phyloP scores from a whole-genome alignment of 1,140 invertebrate species.

The Pygmarrhopalites habei region DNA sequence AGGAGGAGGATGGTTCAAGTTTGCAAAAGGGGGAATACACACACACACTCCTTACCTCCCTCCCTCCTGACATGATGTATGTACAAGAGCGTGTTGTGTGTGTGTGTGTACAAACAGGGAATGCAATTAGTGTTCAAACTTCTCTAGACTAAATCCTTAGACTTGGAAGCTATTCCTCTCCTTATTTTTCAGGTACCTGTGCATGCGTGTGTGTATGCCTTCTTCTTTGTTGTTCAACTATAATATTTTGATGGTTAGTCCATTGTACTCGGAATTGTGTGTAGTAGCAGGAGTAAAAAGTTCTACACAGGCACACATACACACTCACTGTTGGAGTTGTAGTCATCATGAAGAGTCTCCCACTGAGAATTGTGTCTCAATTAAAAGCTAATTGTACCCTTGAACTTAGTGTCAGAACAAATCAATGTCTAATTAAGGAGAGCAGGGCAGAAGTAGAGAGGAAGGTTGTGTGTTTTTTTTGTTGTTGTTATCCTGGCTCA shows the following conservation, averaged over 20 bases:
- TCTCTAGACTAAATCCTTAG: no score
- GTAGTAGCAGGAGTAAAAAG: no score
- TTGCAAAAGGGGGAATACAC: not conserved
- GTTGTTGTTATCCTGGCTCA: not conserved
- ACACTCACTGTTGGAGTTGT: not conserved
- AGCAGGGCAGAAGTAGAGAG: not conserved
- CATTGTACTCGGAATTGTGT: no score
- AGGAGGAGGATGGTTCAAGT: not conserved
- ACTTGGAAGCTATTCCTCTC: no score
- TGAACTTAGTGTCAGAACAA: slow-evolving; percentile 24
- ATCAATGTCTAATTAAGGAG: slow-evolving; percentile 23
- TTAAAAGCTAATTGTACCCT: slow-evolving; percentile 24
- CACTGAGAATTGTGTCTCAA: slow-evolving; percentile 20
- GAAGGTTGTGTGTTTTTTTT: not conserved
- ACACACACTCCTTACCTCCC: not conserved
- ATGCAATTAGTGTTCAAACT: no score
- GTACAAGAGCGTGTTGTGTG: no score
- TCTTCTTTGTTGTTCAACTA: no score
- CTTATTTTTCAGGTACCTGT: no score
- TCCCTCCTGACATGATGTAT: not conserved
- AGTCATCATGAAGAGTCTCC: not conserved
- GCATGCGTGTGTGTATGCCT: no score
- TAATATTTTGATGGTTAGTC: no score
- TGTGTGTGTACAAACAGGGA: no score
- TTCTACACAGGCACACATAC: not conserved